Evolutionary conservation across 2,888 invertebrate genomes (phyloP), one percentile per base, ranked within the genome.

Genomic region (Keiferia lycopersicella): DNA sequence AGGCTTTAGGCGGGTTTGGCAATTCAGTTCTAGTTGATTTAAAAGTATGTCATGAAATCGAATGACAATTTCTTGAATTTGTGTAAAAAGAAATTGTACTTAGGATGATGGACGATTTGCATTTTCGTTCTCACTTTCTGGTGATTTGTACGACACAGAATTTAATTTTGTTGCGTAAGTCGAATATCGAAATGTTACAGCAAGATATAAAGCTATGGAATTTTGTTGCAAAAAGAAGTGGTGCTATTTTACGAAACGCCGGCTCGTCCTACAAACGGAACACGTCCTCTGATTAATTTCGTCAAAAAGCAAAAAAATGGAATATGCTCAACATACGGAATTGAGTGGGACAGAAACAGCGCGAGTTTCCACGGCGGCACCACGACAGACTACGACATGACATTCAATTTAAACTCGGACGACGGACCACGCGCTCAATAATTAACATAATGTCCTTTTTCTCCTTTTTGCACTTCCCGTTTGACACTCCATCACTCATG

Each of bases 401-500:
- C 88, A 87, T 88, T 88, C 91, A 90, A 91, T 90, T 88, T 90
- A 87, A 90, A 89, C 88, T 88, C 87, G 79, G 83, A 80, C 84
- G 78, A 75, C 79, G 83, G 80, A 79, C 79, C 82, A 80, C 84
- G 84, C 88, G 86, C 81, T 86, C 88, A 85, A 91, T 91, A 91
- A 91, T 91, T 91, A 91, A 91, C 91, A 91, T 91, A 91, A 91
- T 91, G 85, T 86, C 84, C 87, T 88, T 91, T 91, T 91, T 87
- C 89, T 91, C 87, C 86, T 89, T 91, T 91, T 91, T 88, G 82
- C 87, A 86, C 86, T 87, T 89, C 85, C 84, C 89, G 90, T 91
- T 91, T 91, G 91, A 91, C 91, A 91, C 91, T 91, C 91, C 91
- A 91, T 91, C 91, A 91, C 89, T 91, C 91, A 91, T 88, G 91